Percentiles rank a stretch among this genome's conserved stretches.
Evolutionary conservation across 2,888 invertebrate species (phyloP).

Genomic region (Acleris literana): DNA sequence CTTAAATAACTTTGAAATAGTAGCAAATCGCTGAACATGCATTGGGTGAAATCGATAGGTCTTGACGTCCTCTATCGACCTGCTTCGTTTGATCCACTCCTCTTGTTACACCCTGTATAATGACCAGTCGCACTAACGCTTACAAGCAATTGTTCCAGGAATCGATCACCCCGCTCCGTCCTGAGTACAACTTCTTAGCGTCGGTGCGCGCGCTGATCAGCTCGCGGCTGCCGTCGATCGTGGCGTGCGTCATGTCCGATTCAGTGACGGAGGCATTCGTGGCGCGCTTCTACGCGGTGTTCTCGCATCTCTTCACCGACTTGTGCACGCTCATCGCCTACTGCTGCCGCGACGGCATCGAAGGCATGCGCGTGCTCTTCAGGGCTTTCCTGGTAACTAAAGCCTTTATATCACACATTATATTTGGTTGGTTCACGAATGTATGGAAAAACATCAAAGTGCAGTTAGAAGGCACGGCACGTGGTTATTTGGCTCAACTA

Average conservation of each 20-base stretch:
- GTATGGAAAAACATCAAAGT: too few relatives aligned
- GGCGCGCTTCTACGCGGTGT: constrained; percentile 56
- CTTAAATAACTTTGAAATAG: too few relatives aligned
- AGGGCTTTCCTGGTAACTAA: constrained; percentile 52
- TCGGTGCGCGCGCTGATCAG: constrained; percentile 55
- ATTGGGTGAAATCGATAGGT: too few relatives aligned
- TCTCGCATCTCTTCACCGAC: constrained; percentile 57
- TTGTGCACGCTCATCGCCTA: constrained; percentile 56
- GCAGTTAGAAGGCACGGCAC: too few relatives aligned
- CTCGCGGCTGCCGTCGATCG: constrained; percentile 56
- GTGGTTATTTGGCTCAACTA: too few relatives aligned
- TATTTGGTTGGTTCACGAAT: not conserved
- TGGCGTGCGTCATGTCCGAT: constrained; percentile 54
- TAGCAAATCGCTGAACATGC: too few relatives aligned
- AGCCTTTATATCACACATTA: not conserved
- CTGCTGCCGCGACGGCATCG: constrained; percentile 52
- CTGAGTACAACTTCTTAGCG: constrained; percentile 48
- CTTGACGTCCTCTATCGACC: too few relatives aligned
- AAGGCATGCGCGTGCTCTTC: constrained; percentile 51
- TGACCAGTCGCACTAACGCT: too few relatives aligned
- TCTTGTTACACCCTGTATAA: too few relatives aligned
- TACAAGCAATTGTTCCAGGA: constrained; percentile 35
- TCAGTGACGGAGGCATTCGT: constrained; percentile 46
- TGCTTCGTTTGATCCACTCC: too few relatives aligned
- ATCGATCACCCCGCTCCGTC: constrained; percentile 46